A percentile compares a stretch with the other conserved stretches of the same genome.
Conservation (phyloP, 2,113 vertebrate species). For the Microtus montanus region DNA sequence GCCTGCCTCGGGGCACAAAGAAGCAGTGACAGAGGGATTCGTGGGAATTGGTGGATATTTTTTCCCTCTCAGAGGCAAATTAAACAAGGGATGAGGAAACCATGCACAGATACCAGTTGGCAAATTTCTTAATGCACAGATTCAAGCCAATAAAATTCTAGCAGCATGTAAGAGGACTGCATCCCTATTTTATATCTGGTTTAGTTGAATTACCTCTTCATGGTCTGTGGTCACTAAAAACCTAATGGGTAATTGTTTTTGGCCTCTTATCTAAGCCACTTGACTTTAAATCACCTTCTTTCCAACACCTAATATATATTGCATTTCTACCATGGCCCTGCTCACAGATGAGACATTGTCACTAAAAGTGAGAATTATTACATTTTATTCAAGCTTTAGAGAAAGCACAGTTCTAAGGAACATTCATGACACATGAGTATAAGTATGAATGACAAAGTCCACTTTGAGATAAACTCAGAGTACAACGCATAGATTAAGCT, state of each 20-base stretch:
- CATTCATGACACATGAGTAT: background rate
- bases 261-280: background rate
- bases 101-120: background rate
- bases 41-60: background rate
- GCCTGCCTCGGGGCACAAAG: background rate
- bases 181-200: background rate
- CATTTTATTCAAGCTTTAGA: background rate
- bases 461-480: background rate
- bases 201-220: slow-evolving; percentile 29
- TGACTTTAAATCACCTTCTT: background rate
- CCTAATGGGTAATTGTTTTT: background rate
- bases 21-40: background rate
- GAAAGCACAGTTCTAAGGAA: background rate
- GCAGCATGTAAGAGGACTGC: background rate
- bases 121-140: background rate
- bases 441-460: background rate
- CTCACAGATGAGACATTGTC: background rate
- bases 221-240: background rate
- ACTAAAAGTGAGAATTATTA: background rate
- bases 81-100: background rate
- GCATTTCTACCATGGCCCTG: background rate
- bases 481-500: background rate
- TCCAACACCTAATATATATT: background rate
- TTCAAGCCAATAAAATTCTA: background rate
- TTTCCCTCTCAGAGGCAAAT: background rate